Conservation (phyloP, 2,797 vertebrate species). For the Vespertilio murinus region DNA sequence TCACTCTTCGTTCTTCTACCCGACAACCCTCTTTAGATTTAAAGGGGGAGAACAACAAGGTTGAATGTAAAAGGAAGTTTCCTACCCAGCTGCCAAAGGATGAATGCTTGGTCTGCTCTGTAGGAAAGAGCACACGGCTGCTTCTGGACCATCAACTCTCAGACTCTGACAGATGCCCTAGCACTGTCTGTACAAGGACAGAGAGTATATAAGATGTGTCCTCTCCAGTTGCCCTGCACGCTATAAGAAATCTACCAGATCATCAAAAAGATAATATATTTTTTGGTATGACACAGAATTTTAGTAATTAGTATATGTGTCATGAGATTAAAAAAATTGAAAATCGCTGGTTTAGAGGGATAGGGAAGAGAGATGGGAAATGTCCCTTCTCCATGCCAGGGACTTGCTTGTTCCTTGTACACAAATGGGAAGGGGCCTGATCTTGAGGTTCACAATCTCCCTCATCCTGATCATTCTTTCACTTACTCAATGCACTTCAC, state of each 20-base stretch:
- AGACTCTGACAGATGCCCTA: neutral
- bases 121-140: neutral
- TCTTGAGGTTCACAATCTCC: neutral
- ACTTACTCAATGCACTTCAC: neutral
- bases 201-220: neutral
- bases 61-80: neutral
- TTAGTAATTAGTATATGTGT: no score
- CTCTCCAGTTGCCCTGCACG: neutral
- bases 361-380: neutral
- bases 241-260: neutral
- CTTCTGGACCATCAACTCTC: neutral
- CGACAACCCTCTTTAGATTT: neutral
- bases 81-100: neutral
- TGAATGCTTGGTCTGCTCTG: neutral
- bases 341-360: neutral
- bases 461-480: neutral
- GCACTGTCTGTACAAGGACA: neutral
- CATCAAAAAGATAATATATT: neutral
- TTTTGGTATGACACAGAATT: no score
- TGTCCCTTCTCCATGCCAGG: neutral
- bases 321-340: no score
- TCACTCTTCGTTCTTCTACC: neutral
- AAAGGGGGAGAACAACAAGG: neutral
- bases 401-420: neutral
- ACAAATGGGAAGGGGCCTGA: neutral